Evolutionary conservation across 2,797 vertebrate species (phyloP).

Genomic region (Oreochromis mossambicus): DNA sequence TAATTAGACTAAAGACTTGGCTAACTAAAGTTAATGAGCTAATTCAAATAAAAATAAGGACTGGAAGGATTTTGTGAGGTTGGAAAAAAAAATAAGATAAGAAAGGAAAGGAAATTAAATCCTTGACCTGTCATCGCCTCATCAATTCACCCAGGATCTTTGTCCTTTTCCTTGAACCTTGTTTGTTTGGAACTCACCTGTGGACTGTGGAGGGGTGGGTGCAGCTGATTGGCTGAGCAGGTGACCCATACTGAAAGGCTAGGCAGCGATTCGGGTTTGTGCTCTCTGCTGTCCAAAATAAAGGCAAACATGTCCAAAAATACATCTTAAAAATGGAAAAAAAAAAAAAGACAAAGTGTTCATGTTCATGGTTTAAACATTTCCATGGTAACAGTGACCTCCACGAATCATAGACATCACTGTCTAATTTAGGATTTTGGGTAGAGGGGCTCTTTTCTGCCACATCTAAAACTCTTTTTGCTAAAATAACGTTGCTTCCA

Average conservation of each 20-base stretch:
- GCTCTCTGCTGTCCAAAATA: background rate
- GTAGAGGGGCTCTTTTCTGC: background rate
- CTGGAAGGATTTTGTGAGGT: background rate
- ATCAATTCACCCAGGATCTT: background rate
- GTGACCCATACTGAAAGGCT: background rate
- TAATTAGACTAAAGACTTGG: background rate
- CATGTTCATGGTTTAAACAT: background rate
- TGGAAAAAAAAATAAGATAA: background rate
- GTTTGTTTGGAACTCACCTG: background rate
- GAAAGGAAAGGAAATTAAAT: background rate
- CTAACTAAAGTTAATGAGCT: background rate
- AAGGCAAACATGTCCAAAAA: background rate
- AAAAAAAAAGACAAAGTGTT: fast-evolving
- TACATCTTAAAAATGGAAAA: background rate
- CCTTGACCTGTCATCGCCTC: background rate
- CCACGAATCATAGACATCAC: background rate
- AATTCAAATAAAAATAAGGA: background rate
- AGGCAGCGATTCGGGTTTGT: background rate
- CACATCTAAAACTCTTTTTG: background rate
- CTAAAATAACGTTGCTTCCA: background rate
- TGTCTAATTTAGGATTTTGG: background rate
- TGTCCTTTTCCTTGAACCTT: background rate
- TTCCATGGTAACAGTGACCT: background rate
- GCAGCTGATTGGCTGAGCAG: background rate
- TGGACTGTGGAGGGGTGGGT: background rate